Base-by-base conservation (phyloP, 2,113 vertebrate genomes). In the Saguinus imperator region DNA sequence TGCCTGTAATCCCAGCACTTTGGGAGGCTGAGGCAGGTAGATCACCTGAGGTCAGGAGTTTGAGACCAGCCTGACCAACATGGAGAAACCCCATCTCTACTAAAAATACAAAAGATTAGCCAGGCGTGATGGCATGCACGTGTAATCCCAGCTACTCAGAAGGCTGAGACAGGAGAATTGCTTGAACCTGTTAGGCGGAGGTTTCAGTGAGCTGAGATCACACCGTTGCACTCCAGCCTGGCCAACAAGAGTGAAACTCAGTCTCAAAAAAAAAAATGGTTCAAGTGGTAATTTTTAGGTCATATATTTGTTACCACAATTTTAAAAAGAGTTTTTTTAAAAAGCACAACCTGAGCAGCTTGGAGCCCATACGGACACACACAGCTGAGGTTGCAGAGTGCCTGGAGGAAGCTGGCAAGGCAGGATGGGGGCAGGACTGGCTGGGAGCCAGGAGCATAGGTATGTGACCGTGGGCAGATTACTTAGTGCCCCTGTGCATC, bases 111-210 rank as follows among this genome's bases (percentile, higher is more conserved):
- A 64, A 64, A 64, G 6, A 32, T 64, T 64, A 29, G 61, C 61
- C 11, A 0, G 1, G 27, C 0, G 1, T 64, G 27, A 5, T 32
- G 61, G 27, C 61, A 6, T 13, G 6, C 61, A 64, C 5, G 12
- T 64, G 61, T 13, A 64, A 64, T 64, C 12, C 61, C 61, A 64
- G 61, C 61, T 64, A 32, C 27, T 29, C 13, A 1, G 58, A 29
- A 64, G 27, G 12, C 12, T 64, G 61, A 64, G 61, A 27, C 27
- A 64, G 27, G 61, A 64, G 27, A 64, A 64, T 64, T 6, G 2
- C 61, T 64, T 64, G 27, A 64, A 64, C 27, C 27, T 64, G 61
- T 2, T 5, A 64, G 12, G 61, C 6, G 12, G 61, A 64, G 61
- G 27, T 64, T 64, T 27, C 27, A 64, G 5, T 64, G 61, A 64